Evolutionary conservation across 2,797 vertebrate species (phyloP), one percentile per base, ranked within the genome.

Genomic region (Poeciliopsis presidionis): DNA sequence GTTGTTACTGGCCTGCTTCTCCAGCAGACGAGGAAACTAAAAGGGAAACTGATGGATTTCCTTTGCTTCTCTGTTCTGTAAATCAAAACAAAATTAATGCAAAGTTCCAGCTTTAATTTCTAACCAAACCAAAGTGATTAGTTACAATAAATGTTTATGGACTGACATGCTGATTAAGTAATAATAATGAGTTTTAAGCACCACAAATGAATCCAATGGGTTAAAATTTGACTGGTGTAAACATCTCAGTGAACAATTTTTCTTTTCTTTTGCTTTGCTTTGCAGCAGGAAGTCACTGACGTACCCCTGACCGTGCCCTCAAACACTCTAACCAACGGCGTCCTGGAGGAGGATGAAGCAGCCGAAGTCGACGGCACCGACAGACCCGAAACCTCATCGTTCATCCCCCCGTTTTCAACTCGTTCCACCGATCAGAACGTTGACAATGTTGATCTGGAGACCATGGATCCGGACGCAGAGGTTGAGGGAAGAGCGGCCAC

Each of bases 261-360:
- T 69, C 49, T 78, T 3, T 25, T 53, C 20, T 51, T 51, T 51
- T 51, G 18, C 61, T 85, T 86, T 84, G 49, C 78, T 84, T 87
- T 88, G 20, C 86, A 95, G 94, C 94, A 96, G 89, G 96, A 95
- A 85, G 92, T 92, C 80, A 91, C 82, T 0, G 95, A 95, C 55
- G 84, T 93, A 49, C 93, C 94, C 0, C 81, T 94, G 74, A 87
- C 90, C 8, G 63, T 87, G 77, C 86, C 94, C 47, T 75, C 85
- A n/a, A 91, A 94, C 81, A 86, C 59, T 73, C 74, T 95, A 28
- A 90, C 93, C n/a, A 96, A 96, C 0, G 94, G 95, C 1, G 82
- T 89, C 47, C 65, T 90, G 61, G 91, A 92, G 41, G 81, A 69
- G 46, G 93, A 93, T 12, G 94, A 95, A 81, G 81, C 84, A 0